Base-by-base conservation (phyloP, 2,113 vertebrate genomes). In the Odontesthes bonariensis region DNA sequence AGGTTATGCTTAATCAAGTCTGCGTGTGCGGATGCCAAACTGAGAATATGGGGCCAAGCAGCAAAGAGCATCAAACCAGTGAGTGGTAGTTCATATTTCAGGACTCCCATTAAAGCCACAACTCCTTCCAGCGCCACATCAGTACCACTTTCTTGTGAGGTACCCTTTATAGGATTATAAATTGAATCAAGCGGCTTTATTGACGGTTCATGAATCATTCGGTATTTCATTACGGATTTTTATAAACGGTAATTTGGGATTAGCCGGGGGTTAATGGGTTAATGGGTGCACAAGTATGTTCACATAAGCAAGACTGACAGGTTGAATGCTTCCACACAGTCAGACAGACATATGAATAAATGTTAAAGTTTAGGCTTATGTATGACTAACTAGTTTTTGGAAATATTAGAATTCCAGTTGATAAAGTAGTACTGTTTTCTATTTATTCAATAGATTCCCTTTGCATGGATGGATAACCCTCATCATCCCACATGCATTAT, bases 1-100 rank as follows among this genome's bases (percentile, higher is more conserved):
- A 57, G 87, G 82, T 87, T 90, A 81, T 54, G 33, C 73, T 70
- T 85, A 79, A 89, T 84, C 69, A 75, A 85, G 59, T 87, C 77
- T 84, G 63, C 82, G 77, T 86, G 70, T 69, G 7, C 31, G 73
- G 46, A 78, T 65, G 68, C 81, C 83, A 84, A 58, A 62, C 62
- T 62, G 38, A 42, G 68, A 72, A 77, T 33, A 74, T 38, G 62
- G 27, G 62, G 54, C 35, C 42, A 23, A 59, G 68, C 73, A 60
- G 56, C 67, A 47, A 22, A 69, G 55, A 51, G 44, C 32, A 70
- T 6, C 1, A 60, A 51, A 60, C 20, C 51, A 59, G 68, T 70
- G 56, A 59, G 44, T 42, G 49, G 33, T 38, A 59, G 57, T 59
- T 14, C 40, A 13, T 55, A 7, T 19, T 17, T 42, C 22, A 47